phyloP scores from a whole-genome alignment of 2,888 invertebrate genomes.

The Spilarctia lutea region DNA sequence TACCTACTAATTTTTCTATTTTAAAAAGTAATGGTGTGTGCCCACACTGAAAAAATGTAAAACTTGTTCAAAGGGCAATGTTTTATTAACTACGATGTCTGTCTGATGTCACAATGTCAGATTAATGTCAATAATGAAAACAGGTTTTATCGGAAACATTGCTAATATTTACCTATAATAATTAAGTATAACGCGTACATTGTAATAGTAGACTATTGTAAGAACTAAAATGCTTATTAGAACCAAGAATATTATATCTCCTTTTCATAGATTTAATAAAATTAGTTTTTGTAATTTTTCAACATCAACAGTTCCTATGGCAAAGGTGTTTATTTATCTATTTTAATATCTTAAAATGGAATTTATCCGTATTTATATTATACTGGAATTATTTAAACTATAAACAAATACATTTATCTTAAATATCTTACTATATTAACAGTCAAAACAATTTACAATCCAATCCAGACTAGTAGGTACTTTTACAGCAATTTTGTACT shows the following conservation, averaged over 20 bases:
- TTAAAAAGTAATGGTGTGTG: no score
- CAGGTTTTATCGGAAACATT: neutral
- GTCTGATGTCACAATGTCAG: neutral
- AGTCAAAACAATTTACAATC: neutral
- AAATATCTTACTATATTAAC: neutral
- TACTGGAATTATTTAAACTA: neutral
- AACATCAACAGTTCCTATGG: conserved; percentile 53
- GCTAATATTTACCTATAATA: neutral
- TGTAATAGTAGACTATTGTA: neutral
- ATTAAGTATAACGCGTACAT: neutral
- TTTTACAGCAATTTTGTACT: neutral
- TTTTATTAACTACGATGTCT: no score
- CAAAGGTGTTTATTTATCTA: conserved; percentile 30
- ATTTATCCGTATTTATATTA: neutral
- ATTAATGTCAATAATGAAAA: neutral
- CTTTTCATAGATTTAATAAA: conserved; percentile 36
- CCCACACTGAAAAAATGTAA: no score
- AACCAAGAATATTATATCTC: conserved; percentile 43
- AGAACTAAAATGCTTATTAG: conserved; percentile 45
- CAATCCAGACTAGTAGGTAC: neutral
- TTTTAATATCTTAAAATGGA: neutral
- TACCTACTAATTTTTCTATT: no score
- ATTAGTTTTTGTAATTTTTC: conserved; percentile 50
- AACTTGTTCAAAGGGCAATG: no score
- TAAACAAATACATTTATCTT: neutral